A percentile compares a stretch with the other conserved stretches of the same genome.
Evolutionary conservation across 2,113 vertebrate genomes (phyloP).

Genomic region (Terrapene triunguis): DNA sequence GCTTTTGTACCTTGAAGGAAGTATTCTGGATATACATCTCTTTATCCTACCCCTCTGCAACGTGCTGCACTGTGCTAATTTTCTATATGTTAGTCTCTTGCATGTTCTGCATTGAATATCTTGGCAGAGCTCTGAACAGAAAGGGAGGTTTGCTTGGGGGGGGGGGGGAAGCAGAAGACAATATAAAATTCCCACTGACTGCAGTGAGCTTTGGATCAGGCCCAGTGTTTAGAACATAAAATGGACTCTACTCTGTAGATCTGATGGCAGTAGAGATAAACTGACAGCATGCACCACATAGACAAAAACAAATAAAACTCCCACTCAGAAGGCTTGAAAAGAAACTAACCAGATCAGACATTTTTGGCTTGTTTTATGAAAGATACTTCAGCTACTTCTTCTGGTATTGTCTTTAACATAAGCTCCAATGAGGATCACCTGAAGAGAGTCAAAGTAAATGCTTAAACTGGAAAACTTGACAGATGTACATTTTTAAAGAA

Average conservation of each 20-base stretch:
- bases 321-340: neutral
- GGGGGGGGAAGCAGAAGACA: neutral
- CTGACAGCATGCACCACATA: too few species aligned
- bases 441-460: neutral
- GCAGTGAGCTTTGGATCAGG: neutral
- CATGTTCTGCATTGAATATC: neutral
- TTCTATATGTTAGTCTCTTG: neutral
- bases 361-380: neutral
- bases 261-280: neutral
- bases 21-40: neutral
- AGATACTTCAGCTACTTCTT: neutral
- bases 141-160: neutral
- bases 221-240: neutral
- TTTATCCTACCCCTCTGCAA: neutral
- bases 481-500: neutral
- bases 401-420: neutral
- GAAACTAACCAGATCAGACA: neutral
- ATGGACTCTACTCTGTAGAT: neutral
- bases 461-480: fast-evolving
- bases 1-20: neutral
- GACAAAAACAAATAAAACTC: neutral
- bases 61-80: neutral
- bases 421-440: neutral
- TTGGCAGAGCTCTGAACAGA: neutral
- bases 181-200: neutral